A percentile compares a stretch with the other conserved stretches of the same genome.
Evolutionary conservation across 2,113 vertebrate species (phyloP).

Genomic region (Saguinus imperator): DNA sequence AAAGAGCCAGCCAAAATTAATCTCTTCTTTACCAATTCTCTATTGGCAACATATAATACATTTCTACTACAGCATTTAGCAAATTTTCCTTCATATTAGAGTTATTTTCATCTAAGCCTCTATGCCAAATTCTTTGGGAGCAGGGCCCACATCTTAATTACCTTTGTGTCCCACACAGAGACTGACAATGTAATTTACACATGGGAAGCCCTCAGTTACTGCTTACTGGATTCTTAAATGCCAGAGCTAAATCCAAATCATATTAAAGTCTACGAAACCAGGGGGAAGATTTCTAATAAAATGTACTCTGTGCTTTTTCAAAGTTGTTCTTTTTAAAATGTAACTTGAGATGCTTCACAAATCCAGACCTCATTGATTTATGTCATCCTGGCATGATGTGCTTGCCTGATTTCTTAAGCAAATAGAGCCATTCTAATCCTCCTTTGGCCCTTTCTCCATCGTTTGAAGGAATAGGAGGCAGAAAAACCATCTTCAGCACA

Average conservation of each 20-base stretch:
- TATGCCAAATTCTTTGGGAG: neutral
- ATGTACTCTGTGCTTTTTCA: slow-evolving; percentile 35
- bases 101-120: slow-evolving; percentile 23
- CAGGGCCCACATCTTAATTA: neutral
- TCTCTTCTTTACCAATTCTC: slow-evolving; percentile 36
- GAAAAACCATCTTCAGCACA: neutral
- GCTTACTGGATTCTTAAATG: slow-evolving; percentile 5
- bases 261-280: neutral
- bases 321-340: slow-evolving; percentile 38
- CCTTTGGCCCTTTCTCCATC: neutral
- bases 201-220: neutral
- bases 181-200: neutral
- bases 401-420: slow-evolving; percentile 61
- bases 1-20: neutral
- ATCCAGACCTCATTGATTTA: slow-evolving; percentile 8
- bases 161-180: neutral
- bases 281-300: slow-evolving; percentile 5
- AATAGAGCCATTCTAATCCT: slow-evolving; percentile 4
- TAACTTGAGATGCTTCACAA: slow-evolving; percentile 18
- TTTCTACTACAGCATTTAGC: neutral
- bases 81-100: slow-evolving; percentile 5
- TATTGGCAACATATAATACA: neutral
- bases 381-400: neutral
- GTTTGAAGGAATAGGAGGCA: slow-evolving; percentile 41
- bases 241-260: slow-evolving; percentile 38